Percentiles rank a stretch among this genome's conserved stretches.
These are phyloP conservation scores for Catocala nupta DNA, from an alignment of 2,888 invertebrate genomes.

Conservation along the genomic window DNA sequence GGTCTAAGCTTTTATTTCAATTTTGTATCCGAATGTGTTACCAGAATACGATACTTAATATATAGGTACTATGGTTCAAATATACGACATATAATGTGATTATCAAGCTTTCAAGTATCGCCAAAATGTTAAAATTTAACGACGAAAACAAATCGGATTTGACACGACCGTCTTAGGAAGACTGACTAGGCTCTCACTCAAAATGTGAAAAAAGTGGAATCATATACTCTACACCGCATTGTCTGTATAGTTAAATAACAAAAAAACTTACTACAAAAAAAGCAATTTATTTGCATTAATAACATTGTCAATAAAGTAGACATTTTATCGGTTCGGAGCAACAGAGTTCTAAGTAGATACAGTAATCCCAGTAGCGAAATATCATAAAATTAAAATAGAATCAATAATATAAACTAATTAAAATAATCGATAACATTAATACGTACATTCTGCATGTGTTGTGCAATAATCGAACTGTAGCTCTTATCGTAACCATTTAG, in stretches of 20 bases:
- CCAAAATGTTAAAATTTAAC: conserved; percentile 28
- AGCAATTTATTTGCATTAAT: conserved; percentile 24
- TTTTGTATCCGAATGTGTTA: conserved; percentile 36
- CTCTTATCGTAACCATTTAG: conserved; percentile 70
- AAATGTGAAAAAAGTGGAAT: conserved; percentile 23
- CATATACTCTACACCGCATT: too few species aligned
- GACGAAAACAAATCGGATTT: conserved; percentile 37
- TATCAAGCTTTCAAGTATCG: conserved; percentile 34
- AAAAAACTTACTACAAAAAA: conserved; percentile 30
- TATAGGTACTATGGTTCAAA: conserved; percentile 28
- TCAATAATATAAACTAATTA: conserved; percentile 49
- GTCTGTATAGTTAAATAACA: conserved; percentile 10
- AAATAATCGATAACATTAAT: conserved; percentile 70
- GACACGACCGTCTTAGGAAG: conserved; percentile 43
- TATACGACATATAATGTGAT: conserved; percentile 13
- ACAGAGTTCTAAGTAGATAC: conserved; percentile 64
- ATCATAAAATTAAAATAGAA: conserved; percentile 54
- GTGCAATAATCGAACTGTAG: conserved; percentile 83
- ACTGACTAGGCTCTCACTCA: conserved; percentile 43
- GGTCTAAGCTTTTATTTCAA: conserved; percentile 15
- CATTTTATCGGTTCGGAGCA: conserved; percentile 54
- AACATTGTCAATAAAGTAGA: conserved; percentile 33
- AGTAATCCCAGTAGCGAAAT: conserved; percentile 58
- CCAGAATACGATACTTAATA: conserved; percentile 29
- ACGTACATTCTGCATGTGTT: conserved; percentile 84